These are phyloP conservation scores for Typhlichthys eigenmanni DNA, from an alignment of 2,797 vertebrate genomes.

Conservation along the genomic window DNA sequence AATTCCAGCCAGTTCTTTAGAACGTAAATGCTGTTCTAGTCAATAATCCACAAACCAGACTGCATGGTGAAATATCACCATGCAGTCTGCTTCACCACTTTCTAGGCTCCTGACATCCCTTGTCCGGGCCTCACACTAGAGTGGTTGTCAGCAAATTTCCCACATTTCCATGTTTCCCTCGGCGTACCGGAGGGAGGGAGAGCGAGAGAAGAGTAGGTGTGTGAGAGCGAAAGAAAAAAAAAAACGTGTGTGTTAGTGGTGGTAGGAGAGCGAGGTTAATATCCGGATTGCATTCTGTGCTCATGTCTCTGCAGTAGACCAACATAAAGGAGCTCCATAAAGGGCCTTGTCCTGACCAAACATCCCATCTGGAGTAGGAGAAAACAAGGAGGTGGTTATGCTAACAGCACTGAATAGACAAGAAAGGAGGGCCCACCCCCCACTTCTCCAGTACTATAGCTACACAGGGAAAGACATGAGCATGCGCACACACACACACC, in stretches of 20 bases:
- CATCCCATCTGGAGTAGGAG: conserved; percentile 23
- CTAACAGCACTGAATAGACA: conserved; percentile 8
- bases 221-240: conserved; percentile 8
- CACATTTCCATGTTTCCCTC: conserved; percentile 70
- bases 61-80: background rate
- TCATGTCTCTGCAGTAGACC: conserved; percentile 47
- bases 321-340: conserved; percentile 39
- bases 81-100: conserved; percentile 31
- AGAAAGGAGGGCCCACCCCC: conserved; percentile 8
- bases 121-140: conserved; percentile 80
- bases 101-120: conserved; percentile 55
- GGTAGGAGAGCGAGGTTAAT: conserved; percentile 36
- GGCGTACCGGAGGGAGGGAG: conserved; percentile 33
- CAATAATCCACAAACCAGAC: background rate
- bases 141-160: conserved; percentile 64
- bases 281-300: conserved; percentile 49
- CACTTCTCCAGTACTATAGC: background rate
- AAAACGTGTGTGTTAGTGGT: conserved; percentile 10
- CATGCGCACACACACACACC: conserved; percentile 17
- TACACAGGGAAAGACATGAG: conserved; percentile 1
- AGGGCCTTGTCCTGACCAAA: conserved; percentile 42
- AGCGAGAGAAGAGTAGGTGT: background rate
- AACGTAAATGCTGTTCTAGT: background rate
- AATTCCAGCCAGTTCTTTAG: background rate
- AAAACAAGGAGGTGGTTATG: conserved; percentile 9